These are phyloP conservation scores for Ctenodactylus gundi DNA, from an alignment of 2,113 vertebrate species.

Conservation along the genomic window DNA sequence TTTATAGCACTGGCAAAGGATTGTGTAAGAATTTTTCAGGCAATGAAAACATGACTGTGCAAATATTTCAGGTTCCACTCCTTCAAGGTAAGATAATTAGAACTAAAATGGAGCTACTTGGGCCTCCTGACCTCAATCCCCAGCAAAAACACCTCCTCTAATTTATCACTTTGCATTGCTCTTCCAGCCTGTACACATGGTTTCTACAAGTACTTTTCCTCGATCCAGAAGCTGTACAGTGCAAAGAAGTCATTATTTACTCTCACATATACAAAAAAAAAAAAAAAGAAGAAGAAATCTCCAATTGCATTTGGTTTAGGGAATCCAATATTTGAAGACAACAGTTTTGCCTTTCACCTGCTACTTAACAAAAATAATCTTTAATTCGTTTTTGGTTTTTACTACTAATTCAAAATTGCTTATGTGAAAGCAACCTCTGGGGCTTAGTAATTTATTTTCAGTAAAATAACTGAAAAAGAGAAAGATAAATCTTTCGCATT, in stretches of 20 bases:
- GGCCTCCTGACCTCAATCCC: neutral
- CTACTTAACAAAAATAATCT: neutral
- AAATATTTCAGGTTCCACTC: neutral
- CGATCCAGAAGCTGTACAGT: neutral
- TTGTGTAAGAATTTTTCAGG: neutral
- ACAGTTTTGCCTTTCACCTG: neutral
- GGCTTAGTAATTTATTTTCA: neutral
- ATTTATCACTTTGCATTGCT: neutral
- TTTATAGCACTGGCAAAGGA: neutral
- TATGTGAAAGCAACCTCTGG: neutral
- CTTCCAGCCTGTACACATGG: neutral
- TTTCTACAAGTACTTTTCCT: neutral
- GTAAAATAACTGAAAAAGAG: too few species aligned
- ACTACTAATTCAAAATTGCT: neutral
- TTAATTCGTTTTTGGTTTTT: neutral
- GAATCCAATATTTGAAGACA: slow-evolving; percentile 23
- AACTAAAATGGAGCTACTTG: neutral
- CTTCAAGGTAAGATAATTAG: neutral
- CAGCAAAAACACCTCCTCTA: neutral
- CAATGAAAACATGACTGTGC: neutral
- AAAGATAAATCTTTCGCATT: neutral
- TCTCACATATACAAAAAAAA: neutral
- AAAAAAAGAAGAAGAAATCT: neutral
- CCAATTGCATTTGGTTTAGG: neutral
- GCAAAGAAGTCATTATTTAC: slow-evolving; percentile 16